Evolutionary conservation across 2,797 vertebrate species (phyloP), one percentile per base, ranked within the genome.

Genomic region (Protonibea diacanthus): DNA sequence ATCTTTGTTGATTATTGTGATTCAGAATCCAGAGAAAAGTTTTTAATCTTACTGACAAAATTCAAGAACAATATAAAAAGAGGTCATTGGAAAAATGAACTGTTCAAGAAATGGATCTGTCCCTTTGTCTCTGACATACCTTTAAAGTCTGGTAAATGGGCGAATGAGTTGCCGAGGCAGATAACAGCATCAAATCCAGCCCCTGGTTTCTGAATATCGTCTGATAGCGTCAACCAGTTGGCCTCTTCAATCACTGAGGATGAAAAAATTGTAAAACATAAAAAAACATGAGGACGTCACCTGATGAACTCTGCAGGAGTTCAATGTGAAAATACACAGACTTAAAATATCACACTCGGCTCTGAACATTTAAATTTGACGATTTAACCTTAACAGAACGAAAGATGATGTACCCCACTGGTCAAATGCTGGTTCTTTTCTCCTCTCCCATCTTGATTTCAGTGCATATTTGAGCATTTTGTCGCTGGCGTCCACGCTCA

Each of bases 401-500:
- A 42, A 25, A 40, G 14, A 42, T 1, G 4, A 45, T 79, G 2
- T 94, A 99, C 98, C 97, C 98, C 98, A 99, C 74, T 96, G 94
- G 90, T 99, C 98, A 40, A 98, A 99, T 5, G 96, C 94, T 0
- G 92, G 73, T 69, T 99, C 98, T 74, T 96, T 98, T 74, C 98
- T 96, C 64, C 98, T 95, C 56, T 97, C 96, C 98, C 98, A 99
- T 79, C 98, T 95, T 21, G 97, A 94, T 88, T 99, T 99, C 66
- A 99, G 92, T 0, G 98, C 98, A 0, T 98, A 98, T 88, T 99
- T 99, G 20, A 99, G 96, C 98, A 99, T 99, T 93, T 99, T 99
- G 93, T 99, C 98, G n/a, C 98, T 99, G 93, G 98, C 98, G 6
- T 99, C 98, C 80, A 98, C 97, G 0, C 98, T 99, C 21, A 96